Conservation (phyloP, 2,888 invertebrate genomes). For the Ophraella communa region DNA sequence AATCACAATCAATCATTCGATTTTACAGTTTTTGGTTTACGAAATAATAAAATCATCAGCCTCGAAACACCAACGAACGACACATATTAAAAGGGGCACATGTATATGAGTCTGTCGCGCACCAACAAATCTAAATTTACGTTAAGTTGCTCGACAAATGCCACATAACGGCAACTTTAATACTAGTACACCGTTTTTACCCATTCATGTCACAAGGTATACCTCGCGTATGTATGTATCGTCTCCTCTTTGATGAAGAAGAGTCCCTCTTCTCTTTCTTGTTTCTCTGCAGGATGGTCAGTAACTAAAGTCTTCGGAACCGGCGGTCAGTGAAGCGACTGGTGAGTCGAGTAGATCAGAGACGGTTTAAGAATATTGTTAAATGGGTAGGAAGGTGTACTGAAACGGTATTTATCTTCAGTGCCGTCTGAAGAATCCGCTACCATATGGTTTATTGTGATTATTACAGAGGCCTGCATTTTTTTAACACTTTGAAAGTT, state of each 20-base stretch:
- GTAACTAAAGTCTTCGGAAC: slow-evolving; percentile 46
- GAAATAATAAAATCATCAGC: slow-evolving; percentile 51
- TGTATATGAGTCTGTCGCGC: slow-evolving; percentile 39
- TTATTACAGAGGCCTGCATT: no score
- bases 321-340: slow-evolving; percentile 44
- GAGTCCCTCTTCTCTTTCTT: slow-evolving; percentile 25
- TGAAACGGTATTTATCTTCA: background rate
- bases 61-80: slow-evolving; percentile 40
- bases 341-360: slow-evolving; percentile 50
- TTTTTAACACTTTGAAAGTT: no score
- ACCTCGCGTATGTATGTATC: slow-evolving; percentile 21
- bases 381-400: slow-evolving; percentile 1
- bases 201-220: slow-evolving; percentile 34
- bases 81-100: slow-evolving; percentile 45
- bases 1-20: background rate
- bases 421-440: background rate
- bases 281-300: slow-evolving; percentile 44
- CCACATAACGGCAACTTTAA: slow-evolving; percentile 48
- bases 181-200: slow-evolving; percentile 39
- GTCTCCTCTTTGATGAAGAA: slow-evolving; percentile 17
- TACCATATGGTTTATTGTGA: background rate
- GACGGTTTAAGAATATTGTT: slow-evolving; percentile 2
- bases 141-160: slow-evolving; percentile 44
- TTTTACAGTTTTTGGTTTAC: slow-evolving; percentile 53
- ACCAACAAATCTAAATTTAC: slow-evolving; percentile 32